Conservation (phyloP, 2,113 vertebrate genomes). For the Danio rerio region DNA sequence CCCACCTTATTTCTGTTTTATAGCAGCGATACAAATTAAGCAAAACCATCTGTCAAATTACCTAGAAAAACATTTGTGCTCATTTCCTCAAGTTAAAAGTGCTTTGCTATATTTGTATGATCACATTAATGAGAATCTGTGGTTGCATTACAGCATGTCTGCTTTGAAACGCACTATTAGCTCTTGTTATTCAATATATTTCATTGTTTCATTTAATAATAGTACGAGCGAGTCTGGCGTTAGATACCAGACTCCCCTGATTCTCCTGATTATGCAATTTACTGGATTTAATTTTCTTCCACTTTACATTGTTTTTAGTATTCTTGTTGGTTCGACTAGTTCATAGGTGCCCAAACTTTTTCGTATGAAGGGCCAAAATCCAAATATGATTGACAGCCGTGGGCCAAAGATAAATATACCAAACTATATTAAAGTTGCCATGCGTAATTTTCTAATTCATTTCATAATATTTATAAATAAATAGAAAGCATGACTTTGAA, state of each 20-base stretch:
- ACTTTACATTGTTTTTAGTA: neutral
- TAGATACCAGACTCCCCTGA: neutral
- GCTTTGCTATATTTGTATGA: neutral
- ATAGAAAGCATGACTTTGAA: too few species aligned
- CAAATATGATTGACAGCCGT: too few species aligned
- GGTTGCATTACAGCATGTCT: neutral
- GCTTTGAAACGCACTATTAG: neutral
- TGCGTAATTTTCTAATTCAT: too few species aligned
- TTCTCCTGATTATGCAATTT: too few species aligned
- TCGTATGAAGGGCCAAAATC: too few species aligned
- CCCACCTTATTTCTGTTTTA: slow-evolving; percentile 13
- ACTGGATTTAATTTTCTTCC: neutral
- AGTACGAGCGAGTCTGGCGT: neutral
- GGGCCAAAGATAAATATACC: too few species aligned
- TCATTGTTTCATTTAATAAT: neutral
- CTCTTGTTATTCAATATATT: neutral
- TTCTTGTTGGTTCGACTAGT: neutral
- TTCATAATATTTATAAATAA: too few species aligned
- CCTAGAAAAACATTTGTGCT: neutral
- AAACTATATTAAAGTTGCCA: too few species aligned
- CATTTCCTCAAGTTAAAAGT: neutral
- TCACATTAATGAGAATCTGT: slow-evolving; percentile 3
- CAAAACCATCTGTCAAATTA: slow-evolving; percentile 6
- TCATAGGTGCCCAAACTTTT: too few species aligned
- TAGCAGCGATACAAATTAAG: neutral